phyloP scores from a whole-genome alignment of 2,888 invertebrate species.

The Drosophila leonis region DNA sequence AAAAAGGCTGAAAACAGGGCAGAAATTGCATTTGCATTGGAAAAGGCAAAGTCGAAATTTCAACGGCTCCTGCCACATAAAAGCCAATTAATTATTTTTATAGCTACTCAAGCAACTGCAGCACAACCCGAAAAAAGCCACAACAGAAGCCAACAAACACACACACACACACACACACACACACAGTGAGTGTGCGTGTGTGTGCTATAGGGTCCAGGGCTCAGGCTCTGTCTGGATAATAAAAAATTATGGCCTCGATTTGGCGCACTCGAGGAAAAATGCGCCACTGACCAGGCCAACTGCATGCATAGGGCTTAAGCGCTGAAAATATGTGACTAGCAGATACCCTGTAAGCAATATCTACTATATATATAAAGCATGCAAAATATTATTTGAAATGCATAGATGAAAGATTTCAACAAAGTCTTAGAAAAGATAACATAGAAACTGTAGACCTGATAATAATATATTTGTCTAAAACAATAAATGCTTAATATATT shows the following conservation, averaged over 20 bases:
- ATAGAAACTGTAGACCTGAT: no score
- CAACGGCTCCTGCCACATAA: conserved; percentile 79
- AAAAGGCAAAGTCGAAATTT: conserved; percentile 52
- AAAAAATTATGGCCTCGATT: conserved; percentile 79
- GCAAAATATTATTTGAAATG: background rate
- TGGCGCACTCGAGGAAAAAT: conserved; percentile 74
- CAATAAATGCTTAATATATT: no score
- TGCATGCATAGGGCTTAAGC: conserved; percentile 14
- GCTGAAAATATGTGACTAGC: background rate
- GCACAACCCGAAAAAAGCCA: conserved; percentile 36
- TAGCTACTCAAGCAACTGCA: conserved; percentile 66
- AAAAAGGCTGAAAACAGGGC: conserved; percentile 54
- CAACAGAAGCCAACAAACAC: conserved; percentile 50
- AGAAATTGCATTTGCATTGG: conserved; percentile 35
- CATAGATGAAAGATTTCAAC: background rate
- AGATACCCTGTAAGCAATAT: conserved; percentile 11
- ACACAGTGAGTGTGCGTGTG: conserved; percentile 8
- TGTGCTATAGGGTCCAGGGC: conserved; percentile 33
- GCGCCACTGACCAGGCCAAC: conserved; percentile 66
- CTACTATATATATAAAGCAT: background rate
- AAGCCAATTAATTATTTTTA: conserved; percentile 80
- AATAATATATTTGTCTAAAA: background rate
- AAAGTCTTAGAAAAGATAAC: background rate
- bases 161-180: conserved; percentile 2
- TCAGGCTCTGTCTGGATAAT: conserved; percentile 61